Conservation (phyloP, 1,140 invertebrate genomes). For the Eumaeus atala region DNA sequence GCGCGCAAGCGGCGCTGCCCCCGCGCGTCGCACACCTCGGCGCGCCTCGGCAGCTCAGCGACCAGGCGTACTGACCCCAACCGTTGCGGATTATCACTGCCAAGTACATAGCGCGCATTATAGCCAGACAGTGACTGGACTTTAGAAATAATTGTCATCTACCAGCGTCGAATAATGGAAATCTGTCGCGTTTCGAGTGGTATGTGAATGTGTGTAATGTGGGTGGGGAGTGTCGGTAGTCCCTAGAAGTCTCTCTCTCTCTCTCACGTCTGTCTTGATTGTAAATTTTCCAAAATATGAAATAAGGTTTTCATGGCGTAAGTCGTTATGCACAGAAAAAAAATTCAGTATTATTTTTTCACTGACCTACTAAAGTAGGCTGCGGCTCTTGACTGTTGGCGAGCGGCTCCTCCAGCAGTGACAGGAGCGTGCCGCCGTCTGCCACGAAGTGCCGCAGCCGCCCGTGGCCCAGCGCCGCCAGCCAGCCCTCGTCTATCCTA, state of each 20-base stretch:
- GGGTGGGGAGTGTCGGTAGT: too few relatives aligned
- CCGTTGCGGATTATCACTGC: slow-evolving; percentile 88
- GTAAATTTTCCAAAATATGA: too few relatives aligned
- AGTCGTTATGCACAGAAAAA: too few relatives aligned
- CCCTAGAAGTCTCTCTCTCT: slow-evolving; percentile 18
- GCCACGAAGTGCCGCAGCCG: slow-evolving; percentile 90
- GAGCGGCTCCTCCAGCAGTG: slow-evolving; percentile 92
- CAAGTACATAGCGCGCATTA: too few relatives aligned
- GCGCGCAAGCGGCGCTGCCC: slow-evolving; percentile 43
- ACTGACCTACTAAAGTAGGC: slow-evolving; percentile 79
- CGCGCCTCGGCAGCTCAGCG: slow-evolving; percentile 88
- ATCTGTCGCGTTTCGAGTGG: too few relatives aligned
- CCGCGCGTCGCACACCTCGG: slow-evolving; percentile 60
- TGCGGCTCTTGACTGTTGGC: slow-evolving; percentile 87
- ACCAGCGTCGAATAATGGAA: too few relatives aligned
- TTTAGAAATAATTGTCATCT: too few relatives aligned
- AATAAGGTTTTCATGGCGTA: too few relatives aligned
- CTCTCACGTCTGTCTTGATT: too few relatives aligned
- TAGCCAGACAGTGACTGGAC: too few relatives aligned
- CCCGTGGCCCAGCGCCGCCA: slow-evolving; percentile 84
- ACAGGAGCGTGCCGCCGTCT: slow-evolving; percentile 91
- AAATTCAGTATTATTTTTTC: neutral
- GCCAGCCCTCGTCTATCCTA: slow-evolving; percentile 89
- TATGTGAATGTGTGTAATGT: too few relatives aligned
- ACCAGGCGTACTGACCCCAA: slow-evolving; percentile 96